Conservation (phyloP, 2,113 vertebrate genomes). For the Amphiprion ocellaris region DNA sequence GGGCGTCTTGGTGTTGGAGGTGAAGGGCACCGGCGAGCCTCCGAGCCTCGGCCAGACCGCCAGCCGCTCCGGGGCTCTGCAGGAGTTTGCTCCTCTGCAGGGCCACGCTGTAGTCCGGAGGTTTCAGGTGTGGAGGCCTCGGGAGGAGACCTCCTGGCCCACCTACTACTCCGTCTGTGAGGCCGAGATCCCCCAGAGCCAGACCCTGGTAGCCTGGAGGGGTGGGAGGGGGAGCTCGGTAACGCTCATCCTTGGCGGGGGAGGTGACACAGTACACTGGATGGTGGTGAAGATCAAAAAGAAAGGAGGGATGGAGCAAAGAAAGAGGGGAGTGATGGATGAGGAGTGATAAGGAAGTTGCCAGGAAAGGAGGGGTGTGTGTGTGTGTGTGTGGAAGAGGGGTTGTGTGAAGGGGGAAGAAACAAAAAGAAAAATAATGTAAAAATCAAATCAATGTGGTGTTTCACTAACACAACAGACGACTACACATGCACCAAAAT, state of each 20-base stretch:
- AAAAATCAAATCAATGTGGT: constrained; percentile 86
- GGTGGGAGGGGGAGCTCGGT: constrained; percentile 96
- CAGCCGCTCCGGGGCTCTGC: constrained; percentile 83
- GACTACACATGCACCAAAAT: constrained; percentile 81
- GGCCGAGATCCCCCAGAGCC: constrained; percentile 91
- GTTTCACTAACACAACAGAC: constrained; percentile 62
- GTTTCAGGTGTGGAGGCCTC: constrained; percentile 90
- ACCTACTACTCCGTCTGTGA: constrained; percentile 78
- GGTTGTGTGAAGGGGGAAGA: constrained; percentile 6
- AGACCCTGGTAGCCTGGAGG: constrained; percentile 98
- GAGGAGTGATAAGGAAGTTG: constrained; percentile 58
- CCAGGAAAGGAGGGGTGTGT: not conserved
- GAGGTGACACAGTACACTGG: constrained; percentile 99
- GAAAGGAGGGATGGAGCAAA: constrained; percentile 80
- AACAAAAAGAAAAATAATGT: constrained; percentile 79
- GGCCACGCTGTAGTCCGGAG: constrained; percentile 97
- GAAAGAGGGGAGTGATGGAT: not conserved
- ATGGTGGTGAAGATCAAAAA: constrained; percentile 77
- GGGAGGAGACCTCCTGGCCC: constrained; percentile 72
- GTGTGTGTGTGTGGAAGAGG: not conserved
- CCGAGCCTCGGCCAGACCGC: constrained; percentile 85
- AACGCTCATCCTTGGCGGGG: constrained; percentile 95
- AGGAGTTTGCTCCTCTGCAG: constrained; percentile 97
- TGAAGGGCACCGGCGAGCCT: constrained; percentile 70
- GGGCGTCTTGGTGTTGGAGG: constrained; percentile 55